Evolutionary conservation across 2,797 vertebrate genomes (phyloP).

Genomic region (Pelochelys cantorii): DNA sequence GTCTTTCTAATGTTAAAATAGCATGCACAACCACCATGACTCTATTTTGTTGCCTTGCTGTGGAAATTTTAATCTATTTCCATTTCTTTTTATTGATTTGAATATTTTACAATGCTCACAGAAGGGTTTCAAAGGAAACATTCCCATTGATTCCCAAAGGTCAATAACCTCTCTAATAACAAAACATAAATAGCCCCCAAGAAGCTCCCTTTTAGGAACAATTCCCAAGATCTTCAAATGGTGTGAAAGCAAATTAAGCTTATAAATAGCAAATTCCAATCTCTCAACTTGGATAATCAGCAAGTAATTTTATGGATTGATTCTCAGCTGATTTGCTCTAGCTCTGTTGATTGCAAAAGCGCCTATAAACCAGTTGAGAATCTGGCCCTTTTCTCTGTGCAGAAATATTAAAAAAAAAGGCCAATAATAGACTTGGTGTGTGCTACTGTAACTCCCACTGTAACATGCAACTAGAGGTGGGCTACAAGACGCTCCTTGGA

Average conservation of each 20-base stretch:
- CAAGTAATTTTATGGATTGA: neutral
- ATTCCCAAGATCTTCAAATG: neutral
- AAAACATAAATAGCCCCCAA: neutral
- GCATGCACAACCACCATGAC: fast-evolving
- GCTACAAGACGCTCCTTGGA: neutral
- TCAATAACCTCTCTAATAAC: neutral
- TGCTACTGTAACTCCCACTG: neutral
- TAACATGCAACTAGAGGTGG: neutral
- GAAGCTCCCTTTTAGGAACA: neutral
- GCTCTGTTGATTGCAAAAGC: neutral
- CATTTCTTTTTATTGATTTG: neutral
- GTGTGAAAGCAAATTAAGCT: neutral
- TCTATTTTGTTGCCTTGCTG: neutral
- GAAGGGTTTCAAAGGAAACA: neutral
- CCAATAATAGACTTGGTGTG: neutral
- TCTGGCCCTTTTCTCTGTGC: neutral
- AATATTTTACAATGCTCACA: fast-evolving
- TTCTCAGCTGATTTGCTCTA: neutral
- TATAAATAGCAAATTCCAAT: neutral
- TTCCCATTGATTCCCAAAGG: neutral
- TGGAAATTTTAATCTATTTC: neutral
- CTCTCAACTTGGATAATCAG: neutral
- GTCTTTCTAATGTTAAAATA: neutral
- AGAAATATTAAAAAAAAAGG: neutral
- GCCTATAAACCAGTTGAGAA: neutral